phyloP scores from a whole-genome alignment of 2,888 invertebrate species.

The Monochamus alternatus region DNA sequence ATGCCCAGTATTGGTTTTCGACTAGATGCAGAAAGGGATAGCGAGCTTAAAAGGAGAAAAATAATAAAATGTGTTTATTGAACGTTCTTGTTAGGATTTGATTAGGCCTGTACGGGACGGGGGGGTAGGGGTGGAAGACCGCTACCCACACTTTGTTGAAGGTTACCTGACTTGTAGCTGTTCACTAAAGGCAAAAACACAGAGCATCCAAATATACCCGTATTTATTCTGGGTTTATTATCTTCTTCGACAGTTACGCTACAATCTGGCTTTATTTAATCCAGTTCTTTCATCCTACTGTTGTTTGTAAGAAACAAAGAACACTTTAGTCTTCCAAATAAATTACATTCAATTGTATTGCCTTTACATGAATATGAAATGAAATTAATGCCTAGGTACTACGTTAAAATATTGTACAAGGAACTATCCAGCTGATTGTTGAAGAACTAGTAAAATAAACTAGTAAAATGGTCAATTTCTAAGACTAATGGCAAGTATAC shows the following conservation, averaged over 20 bases:
- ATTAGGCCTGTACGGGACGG: slow-evolving; percentile 25
- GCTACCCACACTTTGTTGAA: slow-evolving; percentile 38
- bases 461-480: too few species aligned
- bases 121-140: slow-evolving; percentile 27
- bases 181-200: slow-evolving; percentile 27
- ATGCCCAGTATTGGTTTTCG: slow-evolving; percentile 32
- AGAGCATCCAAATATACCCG: slow-evolving; percentile 17
- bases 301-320: too few species aligned
- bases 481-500: too few species aligned
- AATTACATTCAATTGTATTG: too few species aligned
- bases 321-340: too few species aligned
- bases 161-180: slow-evolving; percentile 27
- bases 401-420: too few species aligned
- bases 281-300: background rate
- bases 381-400: too few species aligned
- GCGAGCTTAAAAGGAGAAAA: slow-evolving; percentile 34
- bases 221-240: slow-evolving; percentile 21
- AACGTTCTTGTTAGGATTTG: slow-evolving; percentile 38
- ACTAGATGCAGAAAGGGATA: slow-evolving; percentile 21
- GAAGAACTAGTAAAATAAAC: too few species aligned
- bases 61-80: slow-evolving; percentile 37
- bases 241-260: background rate
- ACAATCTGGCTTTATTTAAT: background rate
- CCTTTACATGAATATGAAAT: too few species aligned
- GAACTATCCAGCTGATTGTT: too few species aligned